Evolutionary conservation across 2,888 invertebrate species (phyloP).

Genomic region (Aporophyla lueneburgensis): DNA sequence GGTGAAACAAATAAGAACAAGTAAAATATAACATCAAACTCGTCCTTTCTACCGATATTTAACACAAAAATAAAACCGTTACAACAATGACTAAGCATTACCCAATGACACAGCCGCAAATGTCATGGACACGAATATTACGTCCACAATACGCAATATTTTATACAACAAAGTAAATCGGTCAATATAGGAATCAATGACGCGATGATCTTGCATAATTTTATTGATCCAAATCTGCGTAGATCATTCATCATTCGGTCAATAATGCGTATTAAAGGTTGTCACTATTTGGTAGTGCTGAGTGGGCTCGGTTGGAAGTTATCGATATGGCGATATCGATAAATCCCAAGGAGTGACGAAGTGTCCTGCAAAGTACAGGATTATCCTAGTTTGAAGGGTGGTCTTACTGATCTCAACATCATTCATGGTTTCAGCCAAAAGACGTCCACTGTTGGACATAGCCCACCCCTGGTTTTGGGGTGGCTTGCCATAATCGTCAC

Average conservation of each 20-base stretch:
- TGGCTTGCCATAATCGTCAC: too few relatives aligned
- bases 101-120: conserved; percentile 50
- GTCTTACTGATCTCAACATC: too few relatives aligned
- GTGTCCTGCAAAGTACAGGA: too few relatives aligned
- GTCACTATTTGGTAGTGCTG: conserved; percentile 79
- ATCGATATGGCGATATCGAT: conserved; percentile 68
- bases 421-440: too few relatives aligned
- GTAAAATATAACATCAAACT: conserved; percentile 1
- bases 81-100: conserved; percentile 62
- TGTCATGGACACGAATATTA: conserved; percentile 61
- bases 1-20: neutral
- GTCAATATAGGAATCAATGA: conserved; percentile 83
- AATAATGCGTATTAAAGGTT: conserved; percentile 85
- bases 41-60: conserved; percentile 29
- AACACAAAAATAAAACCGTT: conserved; percentile 68
- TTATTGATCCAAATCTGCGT: conserved; percentile 89
- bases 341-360: neutral
- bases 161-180: conserved; percentile 80
- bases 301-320: neutral
- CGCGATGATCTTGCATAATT: conserved; percentile 89
- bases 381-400: too few relatives aligned
- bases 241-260: conserved; percentile 88
- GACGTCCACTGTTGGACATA: too few relatives aligned
- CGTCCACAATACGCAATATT: conserved; percentile 71
- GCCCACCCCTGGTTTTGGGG: too few relatives aligned